These are phyloP conservation scores for Xestoiulus laeticollis DNA, from an alignment of 2,888 invertebrate species.

Conservation along the genomic window DNA sequence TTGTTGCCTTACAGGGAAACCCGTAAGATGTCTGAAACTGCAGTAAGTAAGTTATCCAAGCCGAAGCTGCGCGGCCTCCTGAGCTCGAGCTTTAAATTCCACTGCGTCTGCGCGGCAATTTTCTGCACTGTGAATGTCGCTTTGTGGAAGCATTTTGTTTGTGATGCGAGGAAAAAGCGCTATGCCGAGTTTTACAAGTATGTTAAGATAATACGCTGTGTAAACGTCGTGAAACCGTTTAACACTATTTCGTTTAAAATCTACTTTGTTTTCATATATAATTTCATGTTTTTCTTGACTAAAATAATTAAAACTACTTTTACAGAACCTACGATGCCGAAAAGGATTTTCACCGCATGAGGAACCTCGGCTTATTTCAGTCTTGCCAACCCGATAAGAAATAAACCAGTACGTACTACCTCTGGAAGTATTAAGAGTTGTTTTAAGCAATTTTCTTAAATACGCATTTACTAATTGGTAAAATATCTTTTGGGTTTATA, in stretches of 20 bases:
- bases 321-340: slow-evolving; percentile 46
- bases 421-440: background rate
- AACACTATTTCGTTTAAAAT: background rate
- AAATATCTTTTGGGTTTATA: background rate
- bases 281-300: background rate
- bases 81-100: slow-evolving; percentile 70
- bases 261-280: background rate
- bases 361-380: slow-evolving; percentile 19
- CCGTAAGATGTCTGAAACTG: background rate
- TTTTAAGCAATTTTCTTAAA: too few relatives aligned
- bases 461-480: background rate
- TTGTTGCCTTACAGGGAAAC: background rate
- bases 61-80: slow-evolving; percentile 79
- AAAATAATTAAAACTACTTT: background rate
- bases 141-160: slow-evolving; percentile 67
- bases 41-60: slow-evolving; percentile 62
- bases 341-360: slow-evolving; percentile 39
- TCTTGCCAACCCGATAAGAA: background rate
- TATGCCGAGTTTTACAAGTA: slow-evolving; percentile 83
- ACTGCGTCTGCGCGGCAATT: slow-evolving; percentile 68
- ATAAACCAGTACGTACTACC: background rate
- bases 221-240: too few relatives aligned
- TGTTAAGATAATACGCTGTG: background rate
- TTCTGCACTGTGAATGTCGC: slow-evolving; percentile 60
- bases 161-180: slow-evolving; percentile 68